Evolutionary conservation across 2,797 vertebrate species (phyloP).

Genomic region (Aldrovandia affinis): DNA sequence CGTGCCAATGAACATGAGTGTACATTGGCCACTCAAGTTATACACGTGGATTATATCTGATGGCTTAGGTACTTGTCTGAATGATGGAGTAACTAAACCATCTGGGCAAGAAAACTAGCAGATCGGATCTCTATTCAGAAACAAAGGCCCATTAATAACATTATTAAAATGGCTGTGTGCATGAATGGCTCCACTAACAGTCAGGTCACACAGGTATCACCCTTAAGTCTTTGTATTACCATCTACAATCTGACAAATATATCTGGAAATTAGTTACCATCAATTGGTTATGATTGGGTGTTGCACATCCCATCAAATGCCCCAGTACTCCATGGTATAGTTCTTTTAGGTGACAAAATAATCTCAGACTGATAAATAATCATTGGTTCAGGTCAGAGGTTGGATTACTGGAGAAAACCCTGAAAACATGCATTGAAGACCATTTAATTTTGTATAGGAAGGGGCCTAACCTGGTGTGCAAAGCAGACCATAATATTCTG

Average conservation of each 20-base stretch:
- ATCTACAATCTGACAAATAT: neutral
- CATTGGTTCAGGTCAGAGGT: neutral
- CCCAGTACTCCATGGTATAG: neutral
- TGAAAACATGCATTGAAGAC: neutral
- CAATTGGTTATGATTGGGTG: too few species aligned
- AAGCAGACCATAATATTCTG: neutral
- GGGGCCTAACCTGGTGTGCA: neutral
- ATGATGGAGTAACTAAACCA: too few species aligned
- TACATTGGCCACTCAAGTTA: too few species aligned
- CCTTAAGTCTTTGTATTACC: constrained; percentile 3
- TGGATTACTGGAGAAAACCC: neutral
- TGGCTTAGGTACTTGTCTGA: constrained; percentile 3
- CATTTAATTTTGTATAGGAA: constrained; percentile 4
- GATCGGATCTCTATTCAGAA: too few species aligned
- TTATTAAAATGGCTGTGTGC: too few species aligned
- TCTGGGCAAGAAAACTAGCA: too few species aligned
- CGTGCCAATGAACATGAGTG: too few species aligned
- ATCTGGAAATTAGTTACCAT: neutral
- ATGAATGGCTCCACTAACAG: neutral
- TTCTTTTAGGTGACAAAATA: neutral
- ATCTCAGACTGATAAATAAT: neutral
- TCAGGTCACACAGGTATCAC: constrained; percentile 13
- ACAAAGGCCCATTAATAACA: too few species aligned
- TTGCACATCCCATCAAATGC: neutral
- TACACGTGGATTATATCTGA: too few species aligned